Evolutionary conservation across 2,888 invertebrate genomes (phyloP), one percentile per base, ranked within the genome.

Genomic region (Drosophila mettleri): DNA sequence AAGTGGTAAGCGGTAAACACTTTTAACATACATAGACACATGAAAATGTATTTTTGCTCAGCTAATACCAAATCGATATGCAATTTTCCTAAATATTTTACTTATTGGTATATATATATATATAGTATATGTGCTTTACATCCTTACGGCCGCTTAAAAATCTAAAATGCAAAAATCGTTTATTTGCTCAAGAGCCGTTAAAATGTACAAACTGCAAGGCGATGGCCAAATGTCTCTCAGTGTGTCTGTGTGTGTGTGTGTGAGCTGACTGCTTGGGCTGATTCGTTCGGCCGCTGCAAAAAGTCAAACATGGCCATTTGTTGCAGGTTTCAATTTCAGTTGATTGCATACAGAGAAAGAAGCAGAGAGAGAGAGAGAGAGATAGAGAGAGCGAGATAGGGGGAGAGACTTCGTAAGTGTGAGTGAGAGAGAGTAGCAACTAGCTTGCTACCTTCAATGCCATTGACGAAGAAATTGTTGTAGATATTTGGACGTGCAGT

Each of bases 121-220:
- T 39, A 34, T 29, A 38, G 29, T 49, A 33, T 49, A 22, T 36
- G 34, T 31, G 38, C 38, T 20, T 51, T 34, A 52, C 52, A 60
- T 18, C 22, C 31, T 48, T 54, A 77, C 31, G 58, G 70, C 66
- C 71, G 71, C 77, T 74, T 76, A 57, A 81, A 86, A 83, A 87
- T 83, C 71, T 81, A 84, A 83, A 86, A 83, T 83, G 85, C 87
- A 86, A 81, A 83, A 86, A 83, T 81, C 87, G 87, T 84, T 83
- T 83, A 83, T 83, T 86, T 84, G 87, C 73, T 81, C 87, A 80
- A 78, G 69, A 76, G 74, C 87, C 85, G 87, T 84, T 84, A 81
- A 87, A 83, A 87, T 85, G 71, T 78, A 75, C 75, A 80, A 83
- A 63, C 74, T 73, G 58, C 20, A 64, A 52, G 41, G 41, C 45